Base-by-base conservation (phyloP, 2,113 vertebrate species). In the Prochilodus magdalenae region DNA sequence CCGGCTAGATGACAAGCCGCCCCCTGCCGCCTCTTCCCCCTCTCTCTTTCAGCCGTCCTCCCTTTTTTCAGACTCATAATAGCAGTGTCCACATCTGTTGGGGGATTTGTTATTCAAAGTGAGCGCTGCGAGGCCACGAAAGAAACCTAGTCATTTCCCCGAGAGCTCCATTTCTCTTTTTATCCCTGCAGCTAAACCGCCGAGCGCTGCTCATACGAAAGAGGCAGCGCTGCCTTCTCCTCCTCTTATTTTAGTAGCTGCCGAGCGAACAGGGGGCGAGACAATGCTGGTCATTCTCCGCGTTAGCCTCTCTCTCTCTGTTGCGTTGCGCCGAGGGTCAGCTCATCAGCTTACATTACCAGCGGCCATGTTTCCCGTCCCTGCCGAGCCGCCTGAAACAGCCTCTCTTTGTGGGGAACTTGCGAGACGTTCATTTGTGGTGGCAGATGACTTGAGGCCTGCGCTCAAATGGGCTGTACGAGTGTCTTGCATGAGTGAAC, bases 291-390 rank as follows among this genome's bases (percentile, higher is more conserved):
- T 66, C 73, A 79, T 74, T 79, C 29, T 49, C 70, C 62, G 80
- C 80, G 72, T 57, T 60, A 47, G 51, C 49, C 69, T 79, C 60
- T 85, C 75, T 86, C 82, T 53, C 77, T 85, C 77, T 79, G 3
- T 83, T 30, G n/a, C 29, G 88, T 77, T 75, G 77, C 70, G 57
- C 33, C 53, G 57, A 60, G 57, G 57, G 57, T 60, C n/a, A 24
- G 57, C 72, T 76, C 7, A 62, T 66, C 69, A 40, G 20, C 63
- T 73, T 22, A 59, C 62, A 36, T 86, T 80, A 85, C 83, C 87
- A 66, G 59, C 49, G 82, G 82, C 84, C 74, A 81, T 86, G 62
- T 90, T 90, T 91, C 66, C 89, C 89, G 88, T 89, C 87, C 70
- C 76, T 70, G 75, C 76, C 81, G 82, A 71, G 86, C 83, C 30